Conservation (phyloP, 2,888 invertebrate species). For the Pammene aurita region DNA sequence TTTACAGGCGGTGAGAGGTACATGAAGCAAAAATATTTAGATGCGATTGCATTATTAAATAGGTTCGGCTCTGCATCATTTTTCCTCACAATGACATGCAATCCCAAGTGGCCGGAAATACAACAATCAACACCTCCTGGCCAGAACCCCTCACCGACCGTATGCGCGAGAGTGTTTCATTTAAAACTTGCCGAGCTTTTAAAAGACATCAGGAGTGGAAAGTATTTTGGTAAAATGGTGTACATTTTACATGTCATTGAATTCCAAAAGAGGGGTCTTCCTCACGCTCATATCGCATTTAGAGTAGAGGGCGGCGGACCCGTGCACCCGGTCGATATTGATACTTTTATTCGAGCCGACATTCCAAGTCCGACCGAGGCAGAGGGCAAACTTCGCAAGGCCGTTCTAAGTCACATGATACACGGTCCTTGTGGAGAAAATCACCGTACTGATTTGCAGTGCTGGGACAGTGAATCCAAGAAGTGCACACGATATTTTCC, state of each 20-base stretch:
- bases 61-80: not conserved
- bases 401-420: not conserved
- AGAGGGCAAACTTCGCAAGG: no score
- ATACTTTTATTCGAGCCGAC: slow-evolving; percentile 13
- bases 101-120: slow-evolving; percentile 15
- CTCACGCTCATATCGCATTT: slow-evolving; percentile 9
- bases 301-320: slow-evolving; percentile 16
- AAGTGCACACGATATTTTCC: slow-evolving; percentile 12
- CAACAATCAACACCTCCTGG: slow-evolving; percentile 4
- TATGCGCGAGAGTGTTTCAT: not conserved
- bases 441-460: slow-evolving; percentile 4
- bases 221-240: not conserved
- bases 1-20: slow-evolving; percentile 6
- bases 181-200: not conserved
- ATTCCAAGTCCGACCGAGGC: slow-evolving; percentile 1
- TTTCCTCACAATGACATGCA: slow-evolving; percentile 10
- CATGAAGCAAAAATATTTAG: not conserved
- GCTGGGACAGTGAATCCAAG: not conserved
- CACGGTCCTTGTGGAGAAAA: not conserved
- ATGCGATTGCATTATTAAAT: slow-evolving; percentile 3
- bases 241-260: slow-evolving; percentile 10
- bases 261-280: slow-evolving; percentile 11
- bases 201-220: not conserved
- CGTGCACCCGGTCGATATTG: slow-evolving; percentile 3
- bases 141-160: not conserved